A percentile compares a stretch with the other conserved stretches of the same genome.
Evolutionary conservation across 2,888 invertebrate species (phyloP).

Genomic region (Drosophila putrida): DNA sequence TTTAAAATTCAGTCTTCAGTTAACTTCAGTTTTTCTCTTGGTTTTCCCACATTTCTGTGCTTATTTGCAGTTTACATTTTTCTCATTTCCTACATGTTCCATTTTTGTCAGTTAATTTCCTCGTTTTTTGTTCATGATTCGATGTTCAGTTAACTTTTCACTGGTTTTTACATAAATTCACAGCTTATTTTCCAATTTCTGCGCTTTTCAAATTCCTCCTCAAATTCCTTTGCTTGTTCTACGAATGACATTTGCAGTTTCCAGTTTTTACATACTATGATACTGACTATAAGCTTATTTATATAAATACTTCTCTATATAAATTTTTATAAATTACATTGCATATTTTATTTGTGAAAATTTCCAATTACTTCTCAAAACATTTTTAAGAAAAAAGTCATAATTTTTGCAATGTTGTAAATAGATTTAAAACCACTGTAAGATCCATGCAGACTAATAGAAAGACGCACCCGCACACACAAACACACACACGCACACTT

Average conservation of each 20-base stretch:
- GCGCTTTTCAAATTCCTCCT: too few species aligned
- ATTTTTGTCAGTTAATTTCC: background rate
- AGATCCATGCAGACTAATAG: slow-evolving; percentile 2
- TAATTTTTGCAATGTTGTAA: background rate
- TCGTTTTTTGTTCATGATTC: slow-evolving; percentile 1
- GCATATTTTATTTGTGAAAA: background rate
- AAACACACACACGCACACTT: slow-evolving; percentile 11
- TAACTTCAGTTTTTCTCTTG: background rate
- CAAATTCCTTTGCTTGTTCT: too few species aligned
- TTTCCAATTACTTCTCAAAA: background rate
- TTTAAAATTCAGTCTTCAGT: background rate
- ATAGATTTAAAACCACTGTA: slow-evolving; percentile 28
- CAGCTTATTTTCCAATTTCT: background rate
- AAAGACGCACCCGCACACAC: slow-evolving; percentile 5
- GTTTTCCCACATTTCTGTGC: background rate
- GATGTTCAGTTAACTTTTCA: background rate
- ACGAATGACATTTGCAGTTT: too few species aligned
- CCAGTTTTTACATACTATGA: too few species aligned
- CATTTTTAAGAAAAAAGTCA: too few species aligned
- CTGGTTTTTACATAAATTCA: background rate
- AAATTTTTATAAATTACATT: background rate
- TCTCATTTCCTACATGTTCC: background rate
- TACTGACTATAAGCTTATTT: too few species aligned
- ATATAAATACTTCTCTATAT: too few species aligned
- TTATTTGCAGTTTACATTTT: background rate